Percentiles rank a stretch among this genome's conserved stretches.
These are phyloP conservation scores for Scolanthus callimorphus DNA, from an alignment of 92 coral and sea anemone genomes.

Conservation along the genomic window DNA sequence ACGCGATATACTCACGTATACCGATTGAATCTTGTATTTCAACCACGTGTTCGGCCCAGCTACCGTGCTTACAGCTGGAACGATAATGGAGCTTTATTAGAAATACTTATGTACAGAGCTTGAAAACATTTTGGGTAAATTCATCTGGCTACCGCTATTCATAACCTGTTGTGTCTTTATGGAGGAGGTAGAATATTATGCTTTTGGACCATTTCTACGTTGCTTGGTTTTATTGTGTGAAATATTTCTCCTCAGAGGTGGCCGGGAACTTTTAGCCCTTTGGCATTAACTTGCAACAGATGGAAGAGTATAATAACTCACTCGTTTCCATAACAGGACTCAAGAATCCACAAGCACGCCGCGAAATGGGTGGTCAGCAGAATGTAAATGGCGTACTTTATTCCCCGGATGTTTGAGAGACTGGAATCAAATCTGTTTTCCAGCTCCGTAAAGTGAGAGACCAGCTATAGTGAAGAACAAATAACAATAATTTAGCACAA, in stretches of 20 bases:
- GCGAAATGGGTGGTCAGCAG: conserved; percentile 66
- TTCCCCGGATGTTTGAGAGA: conserved; percentile 72
- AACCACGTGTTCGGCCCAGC: conserved; percentile 79
- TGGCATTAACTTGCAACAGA: background rate
- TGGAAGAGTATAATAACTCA: conserved; percentile 7
- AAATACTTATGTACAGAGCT: too few species aligned
- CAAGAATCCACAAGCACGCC: conserved; percentile 77
- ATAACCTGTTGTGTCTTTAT: too few species aligned
- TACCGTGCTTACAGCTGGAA: conserved; percentile 41
- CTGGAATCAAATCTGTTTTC: conserved; percentile 64
- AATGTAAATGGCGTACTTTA: conserved; percentile 68
- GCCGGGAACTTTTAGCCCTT: too few species aligned
- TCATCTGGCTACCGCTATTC: too few species aligned
- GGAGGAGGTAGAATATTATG: too few species aligned
- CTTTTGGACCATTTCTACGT: too few species aligned
- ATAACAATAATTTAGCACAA: too few species aligned
- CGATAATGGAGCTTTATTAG: too few species aligned
- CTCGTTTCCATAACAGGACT: conserved; percentile 60
- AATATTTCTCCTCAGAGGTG: too few species aligned
- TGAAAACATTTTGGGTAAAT: too few species aligned
- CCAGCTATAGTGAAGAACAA: conserved; percentile 41
- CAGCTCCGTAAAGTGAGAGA: conserved; percentile 60
- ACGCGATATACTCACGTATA: conserved; percentile 55
- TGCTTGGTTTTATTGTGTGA: too few species aligned
- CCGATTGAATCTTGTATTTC: conserved; percentile 30